These are phyloP conservation scores for Gastracanthus pulcherrimus DNA, from an alignment of 2,888 invertebrate species.

Conservation along the genomic window DNA sequence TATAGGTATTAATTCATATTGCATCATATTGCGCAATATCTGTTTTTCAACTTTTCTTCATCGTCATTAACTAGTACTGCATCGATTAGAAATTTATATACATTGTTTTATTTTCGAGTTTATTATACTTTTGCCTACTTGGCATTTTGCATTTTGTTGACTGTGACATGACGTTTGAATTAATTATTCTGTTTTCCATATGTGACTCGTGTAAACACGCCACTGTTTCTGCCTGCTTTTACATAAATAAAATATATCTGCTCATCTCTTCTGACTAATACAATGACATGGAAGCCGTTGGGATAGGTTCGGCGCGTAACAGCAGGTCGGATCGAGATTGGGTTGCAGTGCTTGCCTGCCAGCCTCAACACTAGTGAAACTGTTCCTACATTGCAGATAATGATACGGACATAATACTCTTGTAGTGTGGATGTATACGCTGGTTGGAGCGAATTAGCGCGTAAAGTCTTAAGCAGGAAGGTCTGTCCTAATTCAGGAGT, in stretches of 20 bases:
- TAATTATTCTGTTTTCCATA: background rate
- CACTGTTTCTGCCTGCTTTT: background rate
- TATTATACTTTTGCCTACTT: too few species aligned
- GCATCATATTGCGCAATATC: too few species aligned
- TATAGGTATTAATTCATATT: too few species aligned
- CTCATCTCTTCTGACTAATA: background rate
- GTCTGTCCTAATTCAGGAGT: background rate
- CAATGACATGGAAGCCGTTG: background rate
- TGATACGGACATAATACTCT: background rate
- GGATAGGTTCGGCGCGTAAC: background rate
- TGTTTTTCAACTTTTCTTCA: too few species aligned
- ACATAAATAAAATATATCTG: background rate
- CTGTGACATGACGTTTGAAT: background rate
- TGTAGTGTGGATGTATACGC: background rate
- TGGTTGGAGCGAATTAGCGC: background rate
- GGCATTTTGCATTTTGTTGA: too few species aligned
- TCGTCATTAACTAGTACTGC: too few species aligned
- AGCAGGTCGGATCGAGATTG: background rate
- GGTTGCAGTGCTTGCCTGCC: background rate
- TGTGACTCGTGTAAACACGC: background rate
- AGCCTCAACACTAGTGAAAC: background rate
- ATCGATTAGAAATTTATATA: too few species aligned
- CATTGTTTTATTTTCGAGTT: too few species aligned
- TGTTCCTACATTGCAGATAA: background rate
- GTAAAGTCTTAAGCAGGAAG: slow-evolving; percentile 2